These are phyloP conservation scores for Geodia barretti DNA, from an alignment of 37 sponge, comb jelly and placozoan genomes.

Conservation along the genomic window DNA sequence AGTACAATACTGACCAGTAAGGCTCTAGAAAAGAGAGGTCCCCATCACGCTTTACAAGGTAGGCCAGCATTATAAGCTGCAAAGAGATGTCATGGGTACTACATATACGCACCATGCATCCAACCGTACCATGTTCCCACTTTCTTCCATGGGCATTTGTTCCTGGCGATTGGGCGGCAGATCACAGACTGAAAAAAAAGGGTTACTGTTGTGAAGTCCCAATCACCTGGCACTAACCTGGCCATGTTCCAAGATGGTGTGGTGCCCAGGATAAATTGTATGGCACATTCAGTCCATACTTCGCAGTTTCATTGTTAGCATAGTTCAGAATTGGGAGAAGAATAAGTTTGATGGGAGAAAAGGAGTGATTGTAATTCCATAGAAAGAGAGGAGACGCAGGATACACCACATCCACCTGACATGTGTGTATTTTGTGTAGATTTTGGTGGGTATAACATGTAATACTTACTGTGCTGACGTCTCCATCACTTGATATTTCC, in stretches of 20 bases:
- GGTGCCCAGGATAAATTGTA: conserved; percentile 79
- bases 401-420: conserved; percentile 75
- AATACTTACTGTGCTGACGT: conserved; percentile 75
- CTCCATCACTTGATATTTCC: conserved; percentile 86
- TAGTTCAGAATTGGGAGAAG: conserved; percentile 73
- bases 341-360: conserved; percentile 11
- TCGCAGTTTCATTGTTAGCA: conserved; percentile 64
- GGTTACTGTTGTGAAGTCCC: neutral
- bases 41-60: neutral
- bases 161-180: conserved; percentile 62
- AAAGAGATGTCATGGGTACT: neutral
- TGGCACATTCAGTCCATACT: conserved; percentile 54
- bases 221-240: conserved; percentile 15
- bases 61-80: conserved; percentile 42
- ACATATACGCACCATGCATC: neutral
- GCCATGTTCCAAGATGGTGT: conserved; percentile 84
- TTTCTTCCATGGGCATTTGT: conserved; percentile 85
- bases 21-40: conserved; percentile 9
- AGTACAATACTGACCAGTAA: conserved; percentile 11
- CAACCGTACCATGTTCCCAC: conserved; percentile 64
- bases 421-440: too few relatives aligned
- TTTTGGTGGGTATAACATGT: too few relatives aligned
- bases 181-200: conserved; percentile 58
- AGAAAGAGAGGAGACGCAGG: conserved; percentile 77
- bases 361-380: conserved; percentile 7